Percentiles rank a stretch among this genome's conserved stretches.
Evolutionary conservation across 2,888 invertebrate genomes (phyloP).

Genomic region (Ophion ellenae): DNA sequence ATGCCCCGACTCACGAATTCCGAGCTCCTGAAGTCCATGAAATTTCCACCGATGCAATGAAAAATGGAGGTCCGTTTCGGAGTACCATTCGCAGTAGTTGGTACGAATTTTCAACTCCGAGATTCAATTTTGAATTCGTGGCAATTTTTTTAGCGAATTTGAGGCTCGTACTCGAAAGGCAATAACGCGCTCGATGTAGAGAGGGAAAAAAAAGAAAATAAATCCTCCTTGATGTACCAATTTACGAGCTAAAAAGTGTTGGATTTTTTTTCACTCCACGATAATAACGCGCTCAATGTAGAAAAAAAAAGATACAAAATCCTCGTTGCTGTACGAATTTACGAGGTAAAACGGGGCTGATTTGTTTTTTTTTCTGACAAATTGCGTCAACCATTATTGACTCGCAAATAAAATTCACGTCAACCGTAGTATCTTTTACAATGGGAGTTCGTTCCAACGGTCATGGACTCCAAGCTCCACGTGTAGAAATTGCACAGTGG

Average conservation of each 20-base stretch:
- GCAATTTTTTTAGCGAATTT: neutral
- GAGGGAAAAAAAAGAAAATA: neutral
- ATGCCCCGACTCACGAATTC: conserved; percentile 31
- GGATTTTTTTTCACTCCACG: neutral
- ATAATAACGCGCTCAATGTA: neutral
- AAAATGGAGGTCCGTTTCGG: too few relatives aligned
- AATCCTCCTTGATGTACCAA: neutral
- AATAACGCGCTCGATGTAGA: neutral
- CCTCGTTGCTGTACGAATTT: neutral
- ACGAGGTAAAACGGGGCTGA: neutral
- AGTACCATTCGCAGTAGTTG: too few relatives aligned
- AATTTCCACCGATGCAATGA: conserved; percentile 29
- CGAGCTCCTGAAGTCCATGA: conserved; percentile 24
- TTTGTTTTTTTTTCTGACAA: neutral
- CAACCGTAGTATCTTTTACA: neutral
- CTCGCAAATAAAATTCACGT: neutral
- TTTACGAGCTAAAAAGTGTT: too few relatives aligned
- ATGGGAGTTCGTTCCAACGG: neutral
- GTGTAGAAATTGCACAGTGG: neutral
- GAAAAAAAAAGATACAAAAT: neutral
- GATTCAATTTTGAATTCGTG: neutral
- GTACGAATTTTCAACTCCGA: neutral
- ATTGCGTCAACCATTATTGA: neutral
- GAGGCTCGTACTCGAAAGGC: neutral
- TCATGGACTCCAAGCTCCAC: neutral